Evolutionary conservation across 1,140 invertebrate species (phyloP).

Genomic region (Lucilia cuprina): DNA sequence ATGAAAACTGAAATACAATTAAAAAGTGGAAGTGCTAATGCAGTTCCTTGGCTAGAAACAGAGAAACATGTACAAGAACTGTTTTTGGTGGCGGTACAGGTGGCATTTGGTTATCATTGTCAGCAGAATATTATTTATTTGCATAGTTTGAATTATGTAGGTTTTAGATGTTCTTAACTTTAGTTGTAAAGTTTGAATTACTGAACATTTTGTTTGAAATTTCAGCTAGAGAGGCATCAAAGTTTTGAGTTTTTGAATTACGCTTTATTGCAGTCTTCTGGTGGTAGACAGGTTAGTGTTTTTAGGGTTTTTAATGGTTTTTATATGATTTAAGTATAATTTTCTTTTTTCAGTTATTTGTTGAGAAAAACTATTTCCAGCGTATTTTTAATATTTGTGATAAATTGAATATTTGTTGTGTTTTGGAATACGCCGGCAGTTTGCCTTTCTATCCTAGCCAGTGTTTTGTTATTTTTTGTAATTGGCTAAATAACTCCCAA

Average conservation of each 20-base stretch:
- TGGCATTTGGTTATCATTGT: neutral
- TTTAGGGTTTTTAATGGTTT: neutral
- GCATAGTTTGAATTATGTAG: neutral
- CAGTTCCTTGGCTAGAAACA: neutral
- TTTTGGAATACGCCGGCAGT: neutral
- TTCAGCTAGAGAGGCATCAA: neutral
- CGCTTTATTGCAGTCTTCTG: neutral
- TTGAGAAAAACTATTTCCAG: neutral
- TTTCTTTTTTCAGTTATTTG: neutral
- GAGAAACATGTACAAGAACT: neutral
- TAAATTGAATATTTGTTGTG: neutral
- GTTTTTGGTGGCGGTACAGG: neutral
- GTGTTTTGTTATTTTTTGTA: neutral
- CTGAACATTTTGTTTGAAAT: neutral
- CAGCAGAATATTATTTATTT: slow-evolving; percentile 1
- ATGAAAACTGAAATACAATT: neutral
- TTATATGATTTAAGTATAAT: neutral
- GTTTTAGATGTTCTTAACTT: no score
- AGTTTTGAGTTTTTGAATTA: neutral
- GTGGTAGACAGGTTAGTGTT: neutral
- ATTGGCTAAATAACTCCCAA: neutral
- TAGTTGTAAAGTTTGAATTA: neutral
- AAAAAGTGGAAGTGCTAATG: neutral
- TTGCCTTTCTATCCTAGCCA: neutral
- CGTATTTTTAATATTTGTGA: neutral